Base-by-base conservation (phyloP, 2,888 invertebrate species). In the Oligia fasciuncula region DNA sequence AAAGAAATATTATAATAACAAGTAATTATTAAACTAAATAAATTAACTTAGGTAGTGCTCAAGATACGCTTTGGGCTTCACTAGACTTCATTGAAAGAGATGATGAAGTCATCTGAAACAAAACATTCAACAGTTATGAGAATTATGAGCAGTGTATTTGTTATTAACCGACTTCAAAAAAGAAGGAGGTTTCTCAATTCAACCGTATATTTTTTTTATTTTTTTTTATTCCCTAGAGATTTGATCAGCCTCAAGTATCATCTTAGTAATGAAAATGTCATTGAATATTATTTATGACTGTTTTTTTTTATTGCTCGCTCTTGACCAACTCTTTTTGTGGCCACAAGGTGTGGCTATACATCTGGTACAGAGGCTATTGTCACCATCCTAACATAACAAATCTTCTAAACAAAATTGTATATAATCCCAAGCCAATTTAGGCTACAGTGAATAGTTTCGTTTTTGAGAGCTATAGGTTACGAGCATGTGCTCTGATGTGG, bases 91-190 rank as follows among this genome's bases (percentile, higher is more conserved):
- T 91, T 89, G 91, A 93, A 87, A 94, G 90, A 82, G 91, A 89
- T 88, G 92, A 93, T 63, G 92, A 90, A 87, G 90, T 87, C 96
- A 96, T 97, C 96, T 96, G 96, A 88, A 96, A 96, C 92, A 93
- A 94, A 90, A 69, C 29, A 80, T 65, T 54, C 14, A 85, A 71
- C 40, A 71, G 40, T 60, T 71, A 71, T n/a, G 17, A 71, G 71
- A 60, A 43, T 60, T 60, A 43, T 60, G 40, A 60, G 1, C 57
- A 57, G 71, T 71, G 17, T n/a, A 57, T 54, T 35, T 71, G 1
- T 17, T n/a, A 57, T 40, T n/a, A n/a, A n/a, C n/a, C n/a, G n/a
- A n/a, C n/a, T n/a, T n/a, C n/a, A n/a, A n/a, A n/a, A n/a, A n/a
- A n/a, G n/a, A n/a, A n/a, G n/a, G n/a, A n/a, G n/a, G n/a, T n/a